A percentile compares a stretch with the other conserved stretches of the same genome.
phyloP scores from a whole-genome alignment of 2,113 vertebrate species.

The Apteryx mantelli region DNA sequence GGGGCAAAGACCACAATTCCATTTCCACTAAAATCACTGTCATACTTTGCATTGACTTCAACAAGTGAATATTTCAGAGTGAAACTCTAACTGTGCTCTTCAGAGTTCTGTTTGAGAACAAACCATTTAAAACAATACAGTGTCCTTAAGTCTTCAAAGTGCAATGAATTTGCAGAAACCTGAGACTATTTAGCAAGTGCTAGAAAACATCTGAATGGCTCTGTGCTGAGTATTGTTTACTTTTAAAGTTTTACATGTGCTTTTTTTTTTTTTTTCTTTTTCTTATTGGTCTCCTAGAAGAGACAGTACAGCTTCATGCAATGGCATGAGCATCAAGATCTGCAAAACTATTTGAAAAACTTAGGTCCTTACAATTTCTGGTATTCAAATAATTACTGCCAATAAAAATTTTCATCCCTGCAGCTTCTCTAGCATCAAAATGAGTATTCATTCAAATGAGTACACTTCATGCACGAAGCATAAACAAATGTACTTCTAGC shows the following conservation, averaged over 20 bases:
- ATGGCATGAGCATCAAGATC: background rate
- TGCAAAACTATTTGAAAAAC: background rate
- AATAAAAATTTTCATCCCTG: background rate
- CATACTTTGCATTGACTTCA: background rate
- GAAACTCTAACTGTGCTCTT: background rate
- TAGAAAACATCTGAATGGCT: background rate
- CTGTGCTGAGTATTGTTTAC: background rate
- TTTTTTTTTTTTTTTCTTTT: background rate
- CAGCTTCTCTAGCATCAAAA: background rate
- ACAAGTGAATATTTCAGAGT: background rate
- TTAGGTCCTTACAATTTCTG: background rate
- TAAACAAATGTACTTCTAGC: background rate
- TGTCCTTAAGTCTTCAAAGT: background rate
- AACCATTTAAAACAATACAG: background rate
- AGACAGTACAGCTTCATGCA: background rate
- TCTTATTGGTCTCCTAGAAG: background rate
- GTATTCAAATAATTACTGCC: background rate
- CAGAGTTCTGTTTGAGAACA: background rate
- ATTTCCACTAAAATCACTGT: background rate
- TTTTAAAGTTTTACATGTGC: background rate
- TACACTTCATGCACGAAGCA: background rate
- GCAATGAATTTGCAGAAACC: background rate
- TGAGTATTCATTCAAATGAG: background rate
- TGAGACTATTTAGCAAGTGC: background rate
- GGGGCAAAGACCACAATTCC: background rate